These are phyloP conservation scores for Cichlasoma orientale DNA, from an alignment of 2,797 vertebrate species.

Conservation along the genomic window DNA sequence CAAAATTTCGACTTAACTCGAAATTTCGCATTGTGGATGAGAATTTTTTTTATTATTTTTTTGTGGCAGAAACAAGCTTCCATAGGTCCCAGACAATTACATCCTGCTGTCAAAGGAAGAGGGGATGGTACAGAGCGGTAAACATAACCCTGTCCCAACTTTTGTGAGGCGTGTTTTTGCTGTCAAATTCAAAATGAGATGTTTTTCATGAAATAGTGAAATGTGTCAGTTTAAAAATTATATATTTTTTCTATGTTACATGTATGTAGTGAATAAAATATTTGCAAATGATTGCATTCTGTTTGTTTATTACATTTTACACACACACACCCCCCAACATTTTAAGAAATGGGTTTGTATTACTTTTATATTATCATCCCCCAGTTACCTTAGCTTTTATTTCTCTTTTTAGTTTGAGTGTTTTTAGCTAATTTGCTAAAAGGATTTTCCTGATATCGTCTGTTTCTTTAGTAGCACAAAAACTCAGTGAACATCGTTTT, in stretches of 20 bases:
- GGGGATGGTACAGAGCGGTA: not conserved
- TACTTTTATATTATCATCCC: not conserved
- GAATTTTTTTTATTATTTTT: too few species aligned
- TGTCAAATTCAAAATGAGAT: not conserved
- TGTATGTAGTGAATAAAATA: not conserved
- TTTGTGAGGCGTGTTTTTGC: not conserved
- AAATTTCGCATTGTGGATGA: too few species aligned
- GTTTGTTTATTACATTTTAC: too few species aligned
- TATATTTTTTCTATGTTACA: accelerated
- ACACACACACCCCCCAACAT: too few species aligned
- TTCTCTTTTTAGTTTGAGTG: not conserved
- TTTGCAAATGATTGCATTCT: too few species aligned
- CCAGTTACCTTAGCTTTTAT: not conserved
- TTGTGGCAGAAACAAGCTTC: too few species aligned
- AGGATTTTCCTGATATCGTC: not conserved
- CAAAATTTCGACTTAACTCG: too few species aligned
- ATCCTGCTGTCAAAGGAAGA: not conserved
- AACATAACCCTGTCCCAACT: not conserved
- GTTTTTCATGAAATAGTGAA: not conserved
- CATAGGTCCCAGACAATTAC: not conserved
- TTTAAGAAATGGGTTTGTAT: not conserved
- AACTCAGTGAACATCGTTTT: too few species aligned
- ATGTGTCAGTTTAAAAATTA: not conserved
- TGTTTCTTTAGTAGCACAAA: too few species aligned
- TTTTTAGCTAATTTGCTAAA: not conserved